Conservation (phyloP, 2,113 vertebrate species). For the Sapayoa aenigma region DNA sequence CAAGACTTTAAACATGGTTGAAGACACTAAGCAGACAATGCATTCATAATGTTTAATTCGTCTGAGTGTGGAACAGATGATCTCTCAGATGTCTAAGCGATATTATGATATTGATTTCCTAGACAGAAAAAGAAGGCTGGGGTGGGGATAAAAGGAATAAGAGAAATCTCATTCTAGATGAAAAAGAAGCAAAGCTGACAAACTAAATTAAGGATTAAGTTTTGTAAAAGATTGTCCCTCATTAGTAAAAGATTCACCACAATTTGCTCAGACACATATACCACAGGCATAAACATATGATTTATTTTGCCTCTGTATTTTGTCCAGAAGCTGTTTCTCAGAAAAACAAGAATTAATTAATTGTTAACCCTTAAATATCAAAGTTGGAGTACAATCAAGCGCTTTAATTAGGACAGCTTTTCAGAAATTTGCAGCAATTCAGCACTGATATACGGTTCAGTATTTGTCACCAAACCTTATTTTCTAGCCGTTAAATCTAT, state of each 20-base stretch:
- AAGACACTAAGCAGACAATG: neutral
- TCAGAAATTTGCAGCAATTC: neutral
- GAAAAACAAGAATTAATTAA: neutral
- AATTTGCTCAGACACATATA: neutral
- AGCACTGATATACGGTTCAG: neutral
- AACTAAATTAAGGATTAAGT: neutral
- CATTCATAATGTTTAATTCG: neutral
- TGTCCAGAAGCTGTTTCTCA: neutral
- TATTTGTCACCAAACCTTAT: neutral
- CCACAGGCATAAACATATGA: neutral
- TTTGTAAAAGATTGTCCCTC: neutral
- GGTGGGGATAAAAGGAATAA: neutral
- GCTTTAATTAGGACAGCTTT: neutral
- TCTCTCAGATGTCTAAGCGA: neutral
- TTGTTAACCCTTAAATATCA: neutral
- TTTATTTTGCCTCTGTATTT: neutral
- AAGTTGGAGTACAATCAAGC: neutral
- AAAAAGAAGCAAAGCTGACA: neutral
- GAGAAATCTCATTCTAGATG: neutral
- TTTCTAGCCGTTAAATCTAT: neutral
- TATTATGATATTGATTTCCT: neutral
- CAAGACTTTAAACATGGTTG: neutral
- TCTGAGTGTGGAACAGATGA: neutral
- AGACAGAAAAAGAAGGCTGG: neutral
- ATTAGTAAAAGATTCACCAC: neutral